Base-by-base conservation (phyloP, 2,888 invertebrate species). In the Lepidocyrtoides sp. region DNA sequence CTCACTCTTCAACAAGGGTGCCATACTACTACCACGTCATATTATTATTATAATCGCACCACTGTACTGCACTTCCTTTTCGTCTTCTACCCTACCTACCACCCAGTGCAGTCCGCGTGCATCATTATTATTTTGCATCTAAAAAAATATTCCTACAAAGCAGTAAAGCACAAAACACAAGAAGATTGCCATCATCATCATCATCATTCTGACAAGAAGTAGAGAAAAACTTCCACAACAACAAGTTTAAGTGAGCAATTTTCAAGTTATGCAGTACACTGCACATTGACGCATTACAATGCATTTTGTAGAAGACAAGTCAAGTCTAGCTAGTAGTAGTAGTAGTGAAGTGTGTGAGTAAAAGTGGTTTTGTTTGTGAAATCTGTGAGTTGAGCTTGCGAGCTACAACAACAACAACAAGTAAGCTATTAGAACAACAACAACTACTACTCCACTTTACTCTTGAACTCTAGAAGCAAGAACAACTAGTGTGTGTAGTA, bases 221-320 rank as follows among this genome's bases (percentile, higher is more conserved):
- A 20, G 26, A 75, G 20, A 26, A 75, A 77, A 77, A 77, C 77
- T 77, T 77, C 77, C 77, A 51, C 77, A 77, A 77, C 51, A 77
- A 77, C 51, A 77, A 77, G 77, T 77, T 51, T 77, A 72, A 77
- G 51, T 77, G 77, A 77, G 51, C 77, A 77, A 51, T 77, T 77
- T 77, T 77, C 77, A 77, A 77, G 51, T 77, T 77, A 51, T 77
- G 77, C 51, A 77, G 51, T 29, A 77, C 77, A 54, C 26, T 77
- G 77, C 77, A 77, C 77, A 77, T 54, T 77, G 51, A 54, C 29
- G 51, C 51, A 77, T 4, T 77, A 26, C 32, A 77, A 48, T 77
- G 29, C n/a, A 51, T 48, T 12, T 23, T 26, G 48, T 17, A 48
- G 26, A 14, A n/a, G 17, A 48, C 0, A 2, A 14, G 75, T 10